Base-by-base conservation (phyloP, 30 jellyfish, hydroid and myxozoan genomes). In the Chrysaora quinquecirrha region DNA sequence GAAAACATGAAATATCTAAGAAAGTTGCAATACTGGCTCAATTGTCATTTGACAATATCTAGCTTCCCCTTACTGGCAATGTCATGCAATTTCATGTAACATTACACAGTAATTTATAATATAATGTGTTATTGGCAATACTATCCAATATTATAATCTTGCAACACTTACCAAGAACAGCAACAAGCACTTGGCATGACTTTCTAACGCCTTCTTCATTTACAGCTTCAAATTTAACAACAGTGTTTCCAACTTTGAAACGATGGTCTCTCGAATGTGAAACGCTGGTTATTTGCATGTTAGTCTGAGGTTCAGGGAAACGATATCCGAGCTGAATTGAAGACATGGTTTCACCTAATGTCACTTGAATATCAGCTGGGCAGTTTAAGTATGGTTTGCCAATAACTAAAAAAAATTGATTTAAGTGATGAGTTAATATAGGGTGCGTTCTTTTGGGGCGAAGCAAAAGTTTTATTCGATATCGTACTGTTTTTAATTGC, bases 331-430 rank as follows among this genome's bases (percentile, higher is more conserved):
- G 96, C 1, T 61, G 30, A 20, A 84, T 50, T 28, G 93, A 61
- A 2, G 78, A 16, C 25, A 10, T 58, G 49, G 71, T 81, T 1
- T 78, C 48, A 14, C 84, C 85, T 1, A 94, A 64, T 1, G 20
- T 43, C 47, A 79, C 87, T 34, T 61, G 90, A 85, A 87, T 61
- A 63, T 87, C 97, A 24, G 71, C 84, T 27, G 99, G 99, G 35
- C 99, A 94, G 52, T 94, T 94, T 43, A 94, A 25, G 64, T 94
- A 94, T 24, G 99, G 99, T 23, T 89, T 81, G 34, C 84, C 84
- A 32, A 61, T 73, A 48, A 94, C 99, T 94, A 79, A 48, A 94
- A 86, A 67, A 33, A 16, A 1, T 3, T 22, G 28, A 38, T 30
- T 24, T 0, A n/a, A n/a, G 30, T 16, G 20, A 12, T 38, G 48